Evolutionary conservation across 2,888 invertebrate genomes (phyloP).

Genomic region (Bombyx huttoni): DNA sequence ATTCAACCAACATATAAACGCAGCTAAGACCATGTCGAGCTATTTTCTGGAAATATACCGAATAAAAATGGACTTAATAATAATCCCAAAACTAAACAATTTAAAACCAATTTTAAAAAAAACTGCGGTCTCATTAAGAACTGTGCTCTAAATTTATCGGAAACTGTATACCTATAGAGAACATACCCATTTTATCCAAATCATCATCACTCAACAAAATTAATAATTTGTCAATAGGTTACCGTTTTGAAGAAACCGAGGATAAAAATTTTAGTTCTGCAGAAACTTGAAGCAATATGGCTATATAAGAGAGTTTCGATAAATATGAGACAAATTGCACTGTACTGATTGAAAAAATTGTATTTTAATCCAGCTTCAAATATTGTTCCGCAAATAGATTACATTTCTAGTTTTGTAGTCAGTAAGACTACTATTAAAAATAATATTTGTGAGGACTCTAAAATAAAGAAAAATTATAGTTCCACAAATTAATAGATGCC

Average conservation of each 20-base stretch:
- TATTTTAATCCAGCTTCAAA: background rate
- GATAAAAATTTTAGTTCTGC: background rate
- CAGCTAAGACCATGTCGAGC: slow-evolving; percentile 4
- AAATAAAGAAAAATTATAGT: background rate
- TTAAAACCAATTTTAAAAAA: slow-evolving; percentile 6
- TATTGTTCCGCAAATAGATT: background rate
- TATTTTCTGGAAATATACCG: slow-evolving; percentile 5
- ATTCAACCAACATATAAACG: too few species aligned
- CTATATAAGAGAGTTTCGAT: background rate
- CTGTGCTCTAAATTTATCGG: slow-evolving; percentile 4
- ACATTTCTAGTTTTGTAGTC: background rate
- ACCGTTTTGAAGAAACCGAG: slow-evolving; percentile 1
- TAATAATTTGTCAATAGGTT: background rate
- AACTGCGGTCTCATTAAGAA: slow-evolving; percentile 5
- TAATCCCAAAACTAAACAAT: slow-evolving; percentile 6
- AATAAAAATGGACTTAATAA: slow-evolving; percentile 5
- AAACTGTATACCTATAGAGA: slow-evolving; percentile 6
- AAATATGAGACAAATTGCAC: slow-evolving; percentile 1
- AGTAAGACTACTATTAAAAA: background rate
- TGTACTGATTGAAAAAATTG: background rate
- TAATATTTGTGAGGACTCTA: background rate
- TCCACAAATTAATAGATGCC: background rate
- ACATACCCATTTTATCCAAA: slow-evolving; percentile 3
- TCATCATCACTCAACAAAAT: background rate
- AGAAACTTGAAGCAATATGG: background rate